Evolutionary conservation across 2,797 vertebrate species (phyloP), one percentile per base, ranked within the genome.

Genomic region (Sebastes nivosus): DNA sequence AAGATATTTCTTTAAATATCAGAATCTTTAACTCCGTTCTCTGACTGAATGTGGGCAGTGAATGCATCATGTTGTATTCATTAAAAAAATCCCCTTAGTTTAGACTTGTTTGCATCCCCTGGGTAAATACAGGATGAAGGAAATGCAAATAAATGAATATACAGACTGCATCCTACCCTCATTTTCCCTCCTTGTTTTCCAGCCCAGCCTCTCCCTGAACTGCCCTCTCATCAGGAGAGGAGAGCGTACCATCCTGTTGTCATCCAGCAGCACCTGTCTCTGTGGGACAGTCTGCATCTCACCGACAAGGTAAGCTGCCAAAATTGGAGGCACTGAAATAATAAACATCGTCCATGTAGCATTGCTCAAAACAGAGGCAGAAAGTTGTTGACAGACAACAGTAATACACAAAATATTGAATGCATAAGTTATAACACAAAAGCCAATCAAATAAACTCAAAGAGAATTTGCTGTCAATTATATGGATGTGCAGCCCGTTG

Each of bases 231-330:
- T 34, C 85, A 29, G 18, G 77, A 85, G 60, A 93, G 76, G 70
- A 88, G 50, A 79, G 84, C 77, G 0, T 92, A 95, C 87, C 87
- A 84, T 58, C 81, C 93, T 2, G 72, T 89, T 72, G 60, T 91
- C 71, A n/a, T 94, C 68, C 82, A 91, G 69, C 88, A 94, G 75
- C 89, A 95, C 85, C 80, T 95, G 82, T 94, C 93, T 50, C 86
- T 96, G 63, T 96, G 95, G 95, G 94, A 94, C 80, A 91, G 77
- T 87, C 90, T 96, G 84, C 86, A 79, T 6, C 90, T 93, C 77
- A 82, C 89, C 74, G 92, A 94, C 70, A 89, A 89, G 88, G 95
- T 95, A 75, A 88, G 72, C 29, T 67, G 27, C n/a, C 25, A 71
- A 34, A 30, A 58, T 22, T 20, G 11, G 12, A 75, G 29, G 34